Evolutionary conservation across 1,140 invertebrate genomes (phyloP).

Genomic region (Andrena cerasifolii): DNA sequence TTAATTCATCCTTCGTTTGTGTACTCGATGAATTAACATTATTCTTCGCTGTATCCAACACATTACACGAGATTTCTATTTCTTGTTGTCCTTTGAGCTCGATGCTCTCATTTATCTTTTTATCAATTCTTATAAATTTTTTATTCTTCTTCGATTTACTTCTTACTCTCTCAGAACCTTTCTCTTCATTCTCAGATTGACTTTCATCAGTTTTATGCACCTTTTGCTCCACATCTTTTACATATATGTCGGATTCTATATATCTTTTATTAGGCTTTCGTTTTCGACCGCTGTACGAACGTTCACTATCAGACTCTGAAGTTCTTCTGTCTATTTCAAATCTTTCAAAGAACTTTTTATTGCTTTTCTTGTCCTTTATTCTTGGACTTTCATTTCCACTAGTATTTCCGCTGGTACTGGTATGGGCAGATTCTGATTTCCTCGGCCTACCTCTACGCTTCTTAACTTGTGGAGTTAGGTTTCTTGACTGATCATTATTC

Average conservation of each 20-base stretch:
- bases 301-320: conserved; percentile 74
- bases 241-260: conserved; percentile 70
- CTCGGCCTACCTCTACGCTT: conserved; percentile 72
- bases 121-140: conserved; percentile 48
- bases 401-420: conserved; percentile 1
- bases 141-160: conserved; percentile 61
- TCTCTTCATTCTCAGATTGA: conserved; percentile 74
- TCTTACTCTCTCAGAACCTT: conserved; percentile 46
- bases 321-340: conserved; percentile 64
- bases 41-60: conserved; percentile 51
- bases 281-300: conserved; percentile 69
- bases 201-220: conserved; percentile 74
- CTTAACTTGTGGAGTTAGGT: background rate
- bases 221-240: conserved; percentile 68
- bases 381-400: conserved; percentile 47
- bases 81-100: conserved; percentile 54
- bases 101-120: conserved; percentile 31
- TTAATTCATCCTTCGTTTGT: conserved; percentile 35
- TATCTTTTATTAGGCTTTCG: conserved; percentile 75
- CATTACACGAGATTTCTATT: conserved; percentile 64
- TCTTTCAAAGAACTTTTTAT: conserved; percentile 46
- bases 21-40: conserved; percentile 34
- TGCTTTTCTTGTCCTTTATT: conserved; percentile 24
- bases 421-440: conserved; percentile 24
- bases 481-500: conserved; percentile 8